These are phyloP conservation scores for Torymus texanus DNA, from an alignment of 2,888 invertebrate species.

Conservation along the genomic window DNA sequence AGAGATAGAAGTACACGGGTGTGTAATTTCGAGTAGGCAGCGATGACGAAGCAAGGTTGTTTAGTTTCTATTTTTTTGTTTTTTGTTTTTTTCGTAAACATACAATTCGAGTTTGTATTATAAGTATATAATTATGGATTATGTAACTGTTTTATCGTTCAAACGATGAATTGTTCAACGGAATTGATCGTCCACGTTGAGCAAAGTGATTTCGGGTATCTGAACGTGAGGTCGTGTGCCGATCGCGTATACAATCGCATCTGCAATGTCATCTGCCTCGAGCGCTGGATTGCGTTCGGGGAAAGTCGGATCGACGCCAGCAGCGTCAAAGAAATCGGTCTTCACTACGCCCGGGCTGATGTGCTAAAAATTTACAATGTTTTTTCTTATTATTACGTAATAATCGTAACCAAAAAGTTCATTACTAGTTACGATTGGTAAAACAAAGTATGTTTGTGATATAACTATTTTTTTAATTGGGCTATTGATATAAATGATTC, in stretches of 20 bases:
- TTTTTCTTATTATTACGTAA: not conserved
- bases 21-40: too few relatives aligned
- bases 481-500: too few relatives aligned
- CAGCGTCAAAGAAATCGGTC: slow-evolving; percentile 38
- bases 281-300: slow-evolving; percentile 57
- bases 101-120: too few relatives aligned
- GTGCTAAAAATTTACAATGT: slow-evolving; percentile 22
- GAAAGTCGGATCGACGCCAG: slow-evolving; percentile 3
- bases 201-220: slow-evolving; percentile 62
- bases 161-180: slow-evolving; percentile 1
- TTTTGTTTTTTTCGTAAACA: too few relatives aligned
- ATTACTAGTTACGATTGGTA: too few relatives aligned
- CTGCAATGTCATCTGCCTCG: slow-evolving; percentile 72
- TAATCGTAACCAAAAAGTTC: too few relatives aligned
- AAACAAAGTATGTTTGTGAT: too few relatives aligned
- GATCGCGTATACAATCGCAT: slow-evolving; percentile 71
- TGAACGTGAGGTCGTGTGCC: slow-evolving; percentile 71
- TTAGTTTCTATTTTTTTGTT: too few relatives aligned
- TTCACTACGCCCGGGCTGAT: slow-evolving; percentile 44
- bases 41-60: too few relatives aligned
- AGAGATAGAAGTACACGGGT: too few relatives aligned
- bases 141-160: not conserved
- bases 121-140: too few relatives aligned
- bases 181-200: slow-evolving; percentile 43
- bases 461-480: too few relatives aligned